phyloP scores from a whole-genome alignment of 1,140 invertebrate genomes.

The Diorhabda carinulata region DNA sequence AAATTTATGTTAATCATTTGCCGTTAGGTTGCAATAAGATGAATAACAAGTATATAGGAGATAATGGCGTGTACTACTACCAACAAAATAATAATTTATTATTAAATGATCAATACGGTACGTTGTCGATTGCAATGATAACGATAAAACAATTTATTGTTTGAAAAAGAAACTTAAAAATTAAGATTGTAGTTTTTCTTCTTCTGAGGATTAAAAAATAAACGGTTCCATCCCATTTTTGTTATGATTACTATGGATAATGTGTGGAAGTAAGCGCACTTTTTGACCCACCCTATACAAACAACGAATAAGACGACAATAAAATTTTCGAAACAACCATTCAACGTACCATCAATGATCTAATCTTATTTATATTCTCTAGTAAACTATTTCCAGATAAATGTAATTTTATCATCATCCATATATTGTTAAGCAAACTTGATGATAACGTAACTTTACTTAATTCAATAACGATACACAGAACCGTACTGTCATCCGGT shows the following conservation, averaged over 20 bases:
- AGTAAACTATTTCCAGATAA: background rate
- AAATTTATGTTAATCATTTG: background rate
- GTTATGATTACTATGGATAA: no score
- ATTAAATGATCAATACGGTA: background rate
- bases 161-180: no score
- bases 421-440: background rate
- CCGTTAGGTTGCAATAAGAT: background rate
- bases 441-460: background rate
- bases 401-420: background rate
- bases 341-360: background rate
- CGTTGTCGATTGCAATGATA: background rate
- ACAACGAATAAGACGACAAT: background rate
- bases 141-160: background rate
- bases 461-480: background rate
- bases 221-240: no score
- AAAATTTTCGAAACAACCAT: background rate
- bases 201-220: no score
- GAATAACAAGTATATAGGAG: background rate
- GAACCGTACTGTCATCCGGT: background rate
- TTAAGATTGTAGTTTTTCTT: no score
- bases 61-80: background rate
- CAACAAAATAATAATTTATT: background rate
- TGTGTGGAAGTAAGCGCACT: no score
- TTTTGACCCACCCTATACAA: no score
- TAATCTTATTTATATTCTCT: background rate